These are phyloP conservation scores for Ectemnius cavifrons DNA, from an alignment of 2,888 invertebrate species.

Conservation along the genomic window DNA sequence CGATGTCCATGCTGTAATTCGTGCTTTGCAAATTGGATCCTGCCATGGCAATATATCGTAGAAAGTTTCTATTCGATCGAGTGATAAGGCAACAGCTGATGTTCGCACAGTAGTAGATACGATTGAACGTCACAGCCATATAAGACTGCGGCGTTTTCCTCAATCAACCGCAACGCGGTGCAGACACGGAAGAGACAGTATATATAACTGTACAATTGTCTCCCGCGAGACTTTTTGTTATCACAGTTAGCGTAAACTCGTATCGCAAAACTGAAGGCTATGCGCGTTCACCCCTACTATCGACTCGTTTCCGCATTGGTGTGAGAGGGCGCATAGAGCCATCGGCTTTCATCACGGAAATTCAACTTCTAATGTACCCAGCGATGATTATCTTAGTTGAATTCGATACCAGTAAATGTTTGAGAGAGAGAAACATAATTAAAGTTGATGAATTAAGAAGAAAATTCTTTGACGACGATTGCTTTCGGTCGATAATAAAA, in stretches of 20 bases:
- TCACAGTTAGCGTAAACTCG: neutral
- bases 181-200: neutral
- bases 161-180: neutral
- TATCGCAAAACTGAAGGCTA: constrained; percentile 36
- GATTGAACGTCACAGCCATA: constrained; percentile 39
- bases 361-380: neutral
- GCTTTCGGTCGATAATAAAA: too few species aligned
- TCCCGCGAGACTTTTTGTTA: neutral
- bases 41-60: constrained; percentile 44
- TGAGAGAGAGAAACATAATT: too few species aligned
- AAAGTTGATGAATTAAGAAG: too few species aligned
- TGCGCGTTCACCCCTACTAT: neutral
- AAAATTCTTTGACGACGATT: too few species aligned
- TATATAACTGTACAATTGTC: too few species aligned
- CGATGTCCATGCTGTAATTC: constrained; percentile 50
- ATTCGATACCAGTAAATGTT: too few species aligned
- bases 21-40: constrained; percentile 18
- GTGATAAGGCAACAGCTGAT: constrained; percentile 22
- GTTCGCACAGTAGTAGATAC: constrained; percentile 20
- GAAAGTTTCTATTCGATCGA: neutral
- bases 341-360: neutral
- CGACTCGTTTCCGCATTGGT: neutral
- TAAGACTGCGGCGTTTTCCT: neutral
- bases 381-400: neutral
- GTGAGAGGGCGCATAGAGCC: constrained; percentile 33